Percentiles rank a stretch among this genome's conserved stretches.
Conservation (phyloP, 1,140 invertebrate species). For the Drosophila sturtevanti region DNA sequence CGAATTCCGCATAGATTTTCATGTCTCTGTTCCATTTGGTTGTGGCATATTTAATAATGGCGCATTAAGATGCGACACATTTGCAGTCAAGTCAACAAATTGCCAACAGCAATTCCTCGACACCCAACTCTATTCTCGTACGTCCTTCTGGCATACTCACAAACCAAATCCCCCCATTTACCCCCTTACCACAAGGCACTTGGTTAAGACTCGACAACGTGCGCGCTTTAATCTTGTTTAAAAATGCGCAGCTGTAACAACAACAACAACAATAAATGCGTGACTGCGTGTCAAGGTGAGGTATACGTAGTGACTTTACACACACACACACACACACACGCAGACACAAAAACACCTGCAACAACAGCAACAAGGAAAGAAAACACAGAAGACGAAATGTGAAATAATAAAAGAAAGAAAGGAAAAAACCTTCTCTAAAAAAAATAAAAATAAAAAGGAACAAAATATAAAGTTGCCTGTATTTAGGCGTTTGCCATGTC, state of each 20-base stretch:
- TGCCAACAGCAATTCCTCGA: constrained; percentile 60
- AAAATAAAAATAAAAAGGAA: constrained; percentile 4
- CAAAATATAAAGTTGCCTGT: constrained; percentile 49
- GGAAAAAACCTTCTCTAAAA: not conserved
- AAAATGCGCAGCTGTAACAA: constrained; percentile 74
- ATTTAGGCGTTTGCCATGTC: constrained; percentile 70
- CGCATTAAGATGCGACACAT: constrained; percentile 76
- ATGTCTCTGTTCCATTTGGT: constrained; percentile 35
- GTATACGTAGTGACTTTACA: not conserved
- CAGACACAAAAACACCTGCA: constrained; percentile 6
- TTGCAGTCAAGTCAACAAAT: constrained; percentile 77
- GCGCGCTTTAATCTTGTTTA: constrained; percentile 78
- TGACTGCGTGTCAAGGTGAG: constrained; percentile 26
- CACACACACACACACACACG: constrained; percentile 5
- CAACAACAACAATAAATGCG: constrained; percentile 35
- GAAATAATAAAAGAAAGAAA: constrained; percentile 9
- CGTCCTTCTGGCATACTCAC: constrained; percentile 1
- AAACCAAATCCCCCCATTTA: not conserved
- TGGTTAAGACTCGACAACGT: constrained; percentile 63
- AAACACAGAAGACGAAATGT: not conserved
- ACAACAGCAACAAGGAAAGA: not conserved
- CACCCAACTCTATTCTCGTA: not conserved
- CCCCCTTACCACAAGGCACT: constrained; percentile 21
- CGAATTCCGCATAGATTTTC: constrained; percentile 1
- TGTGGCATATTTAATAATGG: constrained; percentile 69